phyloP scores from a whole-genome alignment of 2,113 vertebrate genomes.

The Brachionichthys hirsutus region DNA sequence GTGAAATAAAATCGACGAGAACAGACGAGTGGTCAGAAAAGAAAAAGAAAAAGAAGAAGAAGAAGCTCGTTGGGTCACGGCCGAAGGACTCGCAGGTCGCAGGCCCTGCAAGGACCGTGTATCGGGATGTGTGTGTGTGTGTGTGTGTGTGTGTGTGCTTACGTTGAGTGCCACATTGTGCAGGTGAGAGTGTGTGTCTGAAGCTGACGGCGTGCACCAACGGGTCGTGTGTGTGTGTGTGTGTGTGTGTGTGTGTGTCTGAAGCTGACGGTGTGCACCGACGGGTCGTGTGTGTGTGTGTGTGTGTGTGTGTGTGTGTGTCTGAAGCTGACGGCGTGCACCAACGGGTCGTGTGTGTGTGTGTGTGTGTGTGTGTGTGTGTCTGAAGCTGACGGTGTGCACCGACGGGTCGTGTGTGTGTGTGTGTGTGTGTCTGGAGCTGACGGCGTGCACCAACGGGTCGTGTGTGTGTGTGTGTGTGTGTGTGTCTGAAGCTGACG shows the following conservation, averaged over 20 bases:
- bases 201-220: conserved; percentile 48
- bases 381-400: conserved; percentile 59
- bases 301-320: conserved; percentile 23
- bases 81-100: conserved; percentile 40
- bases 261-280: conserved; percentile 32
- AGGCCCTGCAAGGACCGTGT: conserved; percentile 43
- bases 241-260: conserved; percentile 10
- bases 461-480: conserved; percentile 33
- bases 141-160: conserved; percentile 6
- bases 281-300: conserved; percentile 36
- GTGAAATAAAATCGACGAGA: conserved; percentile 18
- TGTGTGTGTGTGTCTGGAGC: conserved; percentile 25
- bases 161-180: conserved; percentile 33
- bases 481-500: too few species aligned
- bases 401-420: conserved; percentile 7
- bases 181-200: conserved; percentile 57
- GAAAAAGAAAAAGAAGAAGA: conserved; percentile 27
- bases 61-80: conserved; percentile 62
- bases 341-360: conserved; percentile 26
- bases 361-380: conserved; percentile 49
- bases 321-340: too few species aligned
- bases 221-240: conserved; percentile 2
- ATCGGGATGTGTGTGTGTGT: conserved; percentile 12
- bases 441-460: conserved; percentile 29
- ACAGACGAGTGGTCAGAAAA: conserved; percentile 15